Percentiles rank a stretch among this genome's conserved stretches.
These are phyloP conservation scores for Hippocampus mohnikei DNA, from an alignment of 2,113 vertebrate genomes.

Conservation along the genomic window DNA sequence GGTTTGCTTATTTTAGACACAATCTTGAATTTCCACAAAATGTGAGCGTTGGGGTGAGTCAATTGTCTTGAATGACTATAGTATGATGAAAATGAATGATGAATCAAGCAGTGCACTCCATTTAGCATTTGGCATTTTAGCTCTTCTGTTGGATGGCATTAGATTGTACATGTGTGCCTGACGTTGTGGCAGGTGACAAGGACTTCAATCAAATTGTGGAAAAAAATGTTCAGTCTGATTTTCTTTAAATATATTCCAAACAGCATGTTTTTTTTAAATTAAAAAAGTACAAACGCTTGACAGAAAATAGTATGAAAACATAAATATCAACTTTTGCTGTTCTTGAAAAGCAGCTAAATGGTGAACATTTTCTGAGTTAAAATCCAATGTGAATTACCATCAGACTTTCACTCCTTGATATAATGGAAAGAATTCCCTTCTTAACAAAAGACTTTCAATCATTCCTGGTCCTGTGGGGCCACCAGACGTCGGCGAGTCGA, in stretches of 20 bases:
- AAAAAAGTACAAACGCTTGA: background rate
- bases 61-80: background rate
- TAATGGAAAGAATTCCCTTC: slow-evolving; percentile 38
- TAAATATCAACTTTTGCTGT: background rate
- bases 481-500: slow-evolving; percentile 72
- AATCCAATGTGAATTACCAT: slow-evolving; percentile 41
- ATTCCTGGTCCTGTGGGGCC: slow-evolving; percentile 79
- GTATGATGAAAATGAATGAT: background rate
- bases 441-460: slow-evolving; percentile 50
- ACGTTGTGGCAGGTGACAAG: background rate
- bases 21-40: too few relatives aligned
- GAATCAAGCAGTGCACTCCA: background rate
- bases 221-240: background rate
- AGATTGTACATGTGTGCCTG: background rate
- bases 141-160: background rate
- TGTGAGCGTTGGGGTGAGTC: too few relatives aligned
- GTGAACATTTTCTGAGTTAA: background rate
- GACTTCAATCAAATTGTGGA: background rate
- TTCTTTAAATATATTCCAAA: background rate
- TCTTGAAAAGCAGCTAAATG: background rate
- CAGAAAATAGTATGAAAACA: background rate
- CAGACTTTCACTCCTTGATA: slow-evolving; percentile 15
- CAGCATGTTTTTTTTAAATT: background rate
- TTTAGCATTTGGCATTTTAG: background rate
- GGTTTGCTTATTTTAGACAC: too few relatives aligned